A percentile compares a stretch with the other conserved stretches of the same genome.
phyloP scores from a whole-genome alignment of 2,113 vertebrate genomes.

The Agapornis roseicollis region DNA sequence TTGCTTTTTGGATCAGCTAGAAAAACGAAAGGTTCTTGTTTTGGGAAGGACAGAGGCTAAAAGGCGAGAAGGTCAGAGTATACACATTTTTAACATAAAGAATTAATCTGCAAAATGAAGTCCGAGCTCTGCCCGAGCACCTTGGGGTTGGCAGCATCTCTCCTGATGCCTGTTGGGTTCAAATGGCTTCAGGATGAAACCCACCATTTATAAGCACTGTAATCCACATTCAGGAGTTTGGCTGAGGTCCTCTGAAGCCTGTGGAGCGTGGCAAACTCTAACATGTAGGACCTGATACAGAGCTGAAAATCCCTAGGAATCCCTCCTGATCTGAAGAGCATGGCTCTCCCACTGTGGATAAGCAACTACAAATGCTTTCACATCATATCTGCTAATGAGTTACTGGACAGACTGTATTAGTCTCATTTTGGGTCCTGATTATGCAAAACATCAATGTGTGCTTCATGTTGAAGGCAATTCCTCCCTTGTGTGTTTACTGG shows the following conservation, averaged over 20 bases:
- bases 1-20: neutral
- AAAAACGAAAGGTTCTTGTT: neutral
- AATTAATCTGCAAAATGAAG: neutral
- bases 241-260: neutral
- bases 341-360: neutral
- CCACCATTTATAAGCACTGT: neutral
- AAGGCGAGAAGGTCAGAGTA: neutral
- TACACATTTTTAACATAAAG: accelerated
- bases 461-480: neutral
- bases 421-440: neutral
- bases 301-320: neutral
- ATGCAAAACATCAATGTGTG: neutral
- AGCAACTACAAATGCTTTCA: neutral
- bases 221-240: neutral
- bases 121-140: neutral
- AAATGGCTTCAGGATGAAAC: neutral
- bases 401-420: neutral
- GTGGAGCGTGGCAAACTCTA: neutral
- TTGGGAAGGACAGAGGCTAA: neutral
- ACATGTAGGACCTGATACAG: neutral
- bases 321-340: neutral
- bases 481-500: neutral
- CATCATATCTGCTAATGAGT: neutral
- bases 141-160: neutral
- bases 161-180: neutral